Conservation (phyloP, 2,797 vertebrate genomes). For the Myoxocephalus aenaeus region DNA sequence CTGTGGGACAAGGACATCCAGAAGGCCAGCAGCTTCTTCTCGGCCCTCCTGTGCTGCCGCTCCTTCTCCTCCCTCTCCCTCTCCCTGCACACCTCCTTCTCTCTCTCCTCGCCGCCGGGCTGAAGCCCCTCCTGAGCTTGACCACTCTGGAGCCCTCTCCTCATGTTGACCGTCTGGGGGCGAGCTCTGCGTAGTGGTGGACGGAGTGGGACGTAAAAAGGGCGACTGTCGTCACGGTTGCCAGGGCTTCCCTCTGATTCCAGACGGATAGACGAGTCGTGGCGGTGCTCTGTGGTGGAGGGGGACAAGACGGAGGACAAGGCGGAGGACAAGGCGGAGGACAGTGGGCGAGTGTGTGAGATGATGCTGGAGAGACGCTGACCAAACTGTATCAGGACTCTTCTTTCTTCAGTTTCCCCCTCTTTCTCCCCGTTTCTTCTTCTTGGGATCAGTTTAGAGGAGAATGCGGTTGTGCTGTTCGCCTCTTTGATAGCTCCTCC, state of each 20-base stretch:
- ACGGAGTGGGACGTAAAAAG: not conserved
- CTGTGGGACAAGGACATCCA: constrained; percentile 78
- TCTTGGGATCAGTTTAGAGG: constrained; percentile 38
- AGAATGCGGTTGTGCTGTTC: constrained; percentile 53
- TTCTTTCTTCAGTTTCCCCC: constrained; percentile 25
- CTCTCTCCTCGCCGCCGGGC: constrained; percentile 32
- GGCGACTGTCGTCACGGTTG: not conserved
- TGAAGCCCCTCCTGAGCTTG: constrained; percentile 37
- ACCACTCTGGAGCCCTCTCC: constrained; percentile 53
- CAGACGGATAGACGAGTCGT: constrained; percentile 43
- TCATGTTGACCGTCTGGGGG: constrained; percentile 57
- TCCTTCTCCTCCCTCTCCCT: constrained; percentile 44
- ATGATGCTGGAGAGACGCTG: constrained; percentile 38
- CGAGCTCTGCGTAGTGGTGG: not conserved
- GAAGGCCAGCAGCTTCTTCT: constrained; percentile 81
- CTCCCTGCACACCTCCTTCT: constrained; percentile 51
- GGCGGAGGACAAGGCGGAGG: constrained; percentile 14
- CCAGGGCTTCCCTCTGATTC: constrained; percentile 42
- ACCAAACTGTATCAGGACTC: constrained; percentile 29
- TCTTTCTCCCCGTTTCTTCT: constrained; percentile 26
- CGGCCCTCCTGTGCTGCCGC: constrained; percentile 67
- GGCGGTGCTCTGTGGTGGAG: constrained; percentile 11
- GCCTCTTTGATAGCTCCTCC: constrained; percentile 57
- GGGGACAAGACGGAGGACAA: constrained; percentile 19
- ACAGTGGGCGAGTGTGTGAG: constrained; percentile 14